Conservation (phyloP, 2,797 vertebrate genomes). For the Nasua narica region DNA sequence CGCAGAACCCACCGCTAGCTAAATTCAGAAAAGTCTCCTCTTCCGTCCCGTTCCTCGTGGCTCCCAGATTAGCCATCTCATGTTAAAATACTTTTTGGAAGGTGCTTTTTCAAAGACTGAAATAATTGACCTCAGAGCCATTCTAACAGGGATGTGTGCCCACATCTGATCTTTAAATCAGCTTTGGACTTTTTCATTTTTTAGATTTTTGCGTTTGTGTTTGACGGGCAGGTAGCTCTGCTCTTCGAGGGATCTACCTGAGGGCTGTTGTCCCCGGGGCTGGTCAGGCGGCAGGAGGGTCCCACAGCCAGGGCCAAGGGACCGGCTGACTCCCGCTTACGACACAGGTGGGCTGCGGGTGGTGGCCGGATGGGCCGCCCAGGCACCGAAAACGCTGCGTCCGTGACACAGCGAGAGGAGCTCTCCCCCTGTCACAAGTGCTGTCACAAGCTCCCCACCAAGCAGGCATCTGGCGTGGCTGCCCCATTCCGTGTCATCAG, state of each 20-base stretch:
- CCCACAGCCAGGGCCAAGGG: fast-evolving
- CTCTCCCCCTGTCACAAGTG: no score
- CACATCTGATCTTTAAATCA: not conserved
- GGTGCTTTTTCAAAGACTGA: not conserved
- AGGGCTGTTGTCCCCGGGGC: not conserved
- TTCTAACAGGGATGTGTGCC: not conserved
- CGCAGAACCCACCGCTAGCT: not conserved
- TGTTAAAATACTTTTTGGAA: not conserved
- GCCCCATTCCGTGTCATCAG: not conserved
- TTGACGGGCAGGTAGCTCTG: not conserved
- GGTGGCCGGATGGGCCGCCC: fast-evolving
- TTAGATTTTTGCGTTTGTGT: not conserved
- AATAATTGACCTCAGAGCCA: not conserved
- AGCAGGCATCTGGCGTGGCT: not conserved
- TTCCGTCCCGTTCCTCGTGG: not conserved
- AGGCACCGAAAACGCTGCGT: not conserved
- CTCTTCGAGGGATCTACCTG: fast-evolving
- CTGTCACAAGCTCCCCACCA: not conserved
- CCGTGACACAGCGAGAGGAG: not conserved
- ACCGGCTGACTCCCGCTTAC: fast-evolving
- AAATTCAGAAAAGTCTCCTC: not conserved
- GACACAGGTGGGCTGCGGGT: no score
- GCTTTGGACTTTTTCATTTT: not conserved
- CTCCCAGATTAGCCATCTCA: not conserved
- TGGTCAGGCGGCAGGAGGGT: fast-evolving